phyloP scores from a whole-genome alignment of 2,888 invertebrate genomes.

The Callinectes sapidus region DNA sequence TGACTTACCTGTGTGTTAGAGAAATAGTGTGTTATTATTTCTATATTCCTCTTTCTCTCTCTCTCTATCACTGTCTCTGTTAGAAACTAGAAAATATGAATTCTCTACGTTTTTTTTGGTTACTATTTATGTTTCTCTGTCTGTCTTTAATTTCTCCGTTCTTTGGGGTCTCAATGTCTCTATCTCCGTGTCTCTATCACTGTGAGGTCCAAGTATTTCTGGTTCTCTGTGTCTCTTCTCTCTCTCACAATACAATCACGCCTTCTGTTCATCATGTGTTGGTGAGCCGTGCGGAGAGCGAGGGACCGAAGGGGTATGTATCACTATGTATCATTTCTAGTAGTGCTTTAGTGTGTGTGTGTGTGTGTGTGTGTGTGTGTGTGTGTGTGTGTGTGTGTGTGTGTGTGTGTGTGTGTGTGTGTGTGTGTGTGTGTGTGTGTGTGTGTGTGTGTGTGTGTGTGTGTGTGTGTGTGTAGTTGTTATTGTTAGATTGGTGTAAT shows the following conservation, averaged over 20 bases:
- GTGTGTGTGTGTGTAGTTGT: too few relatives aligned
- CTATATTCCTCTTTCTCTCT: neutral
- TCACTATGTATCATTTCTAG: neutral
- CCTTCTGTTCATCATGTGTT: neutral
- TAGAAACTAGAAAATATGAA: too few relatives aligned
- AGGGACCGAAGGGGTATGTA: neutral
- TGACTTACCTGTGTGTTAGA: constrained; percentile 10
- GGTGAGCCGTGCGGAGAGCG: neutral
- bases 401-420: constrained; percentile 38
- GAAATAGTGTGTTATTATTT: neutral
- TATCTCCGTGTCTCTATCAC: neutral
- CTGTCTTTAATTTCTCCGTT: neutral
- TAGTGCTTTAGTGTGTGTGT: neutral
- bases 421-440: constrained; percentile 44
- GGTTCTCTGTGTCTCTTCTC: neutral
- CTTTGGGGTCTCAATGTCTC: neutral
- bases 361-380: constrained; percentile 18
- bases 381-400: constrained; percentile 26
- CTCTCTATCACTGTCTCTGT: neutral
- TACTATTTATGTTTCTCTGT: neutral
- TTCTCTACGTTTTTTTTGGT: neutral
- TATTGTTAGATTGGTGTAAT: neutral
- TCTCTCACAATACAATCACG: neutral
- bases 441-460: neutral
- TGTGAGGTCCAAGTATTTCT: neutral